Conservation (phyloP, 2,888 invertebrate genomes). For the Drosophila hamatofila region DNA sequence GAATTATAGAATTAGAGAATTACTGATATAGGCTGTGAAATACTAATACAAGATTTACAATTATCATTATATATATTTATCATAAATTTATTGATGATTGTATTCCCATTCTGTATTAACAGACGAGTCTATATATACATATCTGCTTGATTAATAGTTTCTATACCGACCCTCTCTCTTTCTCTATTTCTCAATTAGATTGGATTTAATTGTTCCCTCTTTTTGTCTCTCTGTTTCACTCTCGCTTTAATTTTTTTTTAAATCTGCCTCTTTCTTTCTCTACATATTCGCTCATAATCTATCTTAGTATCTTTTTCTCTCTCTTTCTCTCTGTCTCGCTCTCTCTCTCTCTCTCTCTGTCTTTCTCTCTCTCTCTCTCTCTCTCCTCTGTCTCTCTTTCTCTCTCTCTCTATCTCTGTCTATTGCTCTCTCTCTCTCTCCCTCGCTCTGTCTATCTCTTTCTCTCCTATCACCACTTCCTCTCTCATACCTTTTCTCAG, state of each 20-base stretch:
- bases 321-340: neutral
- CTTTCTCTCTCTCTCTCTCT: neutral
- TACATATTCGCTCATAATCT: too few relatives aligned
- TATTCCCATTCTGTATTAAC: neutral
- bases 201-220: neutral
- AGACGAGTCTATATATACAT: neutral
- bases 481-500: too few relatives aligned
- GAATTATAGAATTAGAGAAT: neutral
- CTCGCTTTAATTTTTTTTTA: too few relatives aligned
- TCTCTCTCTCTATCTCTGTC: neutral
- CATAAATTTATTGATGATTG: neutral
- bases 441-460: too few relatives aligned
- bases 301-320: too few relatives aligned
- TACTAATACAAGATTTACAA: neutral
- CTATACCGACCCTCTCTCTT: neutral
- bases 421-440: neutral
- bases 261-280: neutral
- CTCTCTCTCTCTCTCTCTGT: neutral
- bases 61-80: neutral
- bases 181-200: neutral
- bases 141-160: neutral
- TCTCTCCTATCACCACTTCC: too few relatives aligned
- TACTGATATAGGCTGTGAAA: too few relatives aligned
- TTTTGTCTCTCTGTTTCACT: too few relatives aligned
- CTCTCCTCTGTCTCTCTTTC: neutral